A percentile compares a stretch with the other conserved stretches of the same genome.
These are phyloP conservation scores for Salvelinus namaycush DNA, from an alignment of 2,113 vertebrate genomes.

Conservation along the genomic window DNA sequence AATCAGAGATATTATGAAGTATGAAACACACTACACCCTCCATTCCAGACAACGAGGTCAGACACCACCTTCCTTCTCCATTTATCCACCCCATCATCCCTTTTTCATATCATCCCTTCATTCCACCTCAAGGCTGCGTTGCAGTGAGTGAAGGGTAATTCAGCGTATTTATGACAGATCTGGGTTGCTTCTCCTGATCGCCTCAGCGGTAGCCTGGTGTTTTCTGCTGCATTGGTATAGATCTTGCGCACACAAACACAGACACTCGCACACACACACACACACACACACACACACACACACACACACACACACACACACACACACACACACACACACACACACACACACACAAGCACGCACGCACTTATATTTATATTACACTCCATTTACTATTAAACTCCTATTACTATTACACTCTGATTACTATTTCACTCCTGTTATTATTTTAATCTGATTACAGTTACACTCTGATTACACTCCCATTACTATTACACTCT, in stretches of 20 bases:
- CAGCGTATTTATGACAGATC: constrained; percentile 54
- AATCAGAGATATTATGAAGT: not conserved
- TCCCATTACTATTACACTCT: too few species aligned
- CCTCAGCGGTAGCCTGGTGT: constrained; percentile 18
- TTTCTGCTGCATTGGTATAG: constrained; percentile 8
- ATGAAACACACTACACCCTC: constrained; percentile 31
- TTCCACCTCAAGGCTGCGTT: constrained; percentile 29
- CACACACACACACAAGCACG: not conserved
- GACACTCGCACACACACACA: not conserved
- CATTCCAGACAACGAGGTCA: constrained; percentile 38
- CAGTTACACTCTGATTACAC: too few species aligned
- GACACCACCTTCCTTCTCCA: constrained; percentile 35
- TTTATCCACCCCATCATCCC: constrained; percentile 43
- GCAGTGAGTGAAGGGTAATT: constrained; percentile 49
- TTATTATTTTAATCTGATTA: constrained; percentile 2
- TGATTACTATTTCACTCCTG: too few species aligned
- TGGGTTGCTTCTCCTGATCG: constrained; percentile 51
- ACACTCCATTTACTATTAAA: too few species aligned
- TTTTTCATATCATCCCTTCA: constrained; percentile 13
- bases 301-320: too few species aligned
- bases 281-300: not conserved
- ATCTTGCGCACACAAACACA: not conserved
- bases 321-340: too few species aligned
- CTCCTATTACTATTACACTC: too few species aligned
- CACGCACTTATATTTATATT: not conserved